Conservation (phyloP, 2,113 vertebrate genomes). For the Benthochromis sp. region DNA sequence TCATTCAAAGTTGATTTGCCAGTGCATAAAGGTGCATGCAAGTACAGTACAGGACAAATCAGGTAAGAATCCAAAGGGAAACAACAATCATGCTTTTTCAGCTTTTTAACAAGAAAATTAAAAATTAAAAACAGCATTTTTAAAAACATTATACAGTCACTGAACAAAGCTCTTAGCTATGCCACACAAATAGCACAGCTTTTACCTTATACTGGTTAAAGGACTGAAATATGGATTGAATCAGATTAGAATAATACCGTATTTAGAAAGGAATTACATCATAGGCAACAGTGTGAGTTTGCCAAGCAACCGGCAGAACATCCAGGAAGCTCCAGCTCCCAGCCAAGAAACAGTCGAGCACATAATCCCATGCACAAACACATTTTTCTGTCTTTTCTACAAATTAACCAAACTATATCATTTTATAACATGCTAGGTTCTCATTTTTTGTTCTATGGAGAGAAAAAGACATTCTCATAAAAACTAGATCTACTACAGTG, state of each 20-base stretch:
- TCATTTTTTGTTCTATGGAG: background rate
- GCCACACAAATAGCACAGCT: background rate
- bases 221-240: background rate
- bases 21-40: conserved; percentile 3
- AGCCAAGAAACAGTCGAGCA: background rate
- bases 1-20: background rate
- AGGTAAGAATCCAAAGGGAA: background rate
- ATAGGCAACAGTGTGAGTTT: background rate
- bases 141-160: background rate
- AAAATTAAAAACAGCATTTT: background rate
- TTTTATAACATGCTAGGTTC: background rate
- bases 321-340: background rate
- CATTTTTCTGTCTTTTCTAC: background rate
- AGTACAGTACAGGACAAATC: background rate
- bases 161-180: background rate
- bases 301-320: background rate
- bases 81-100: background rate
- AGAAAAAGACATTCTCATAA: background rate
- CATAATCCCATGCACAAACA: background rate
- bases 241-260: background rate
- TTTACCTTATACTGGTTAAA: background rate
- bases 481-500: background rate
- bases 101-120: background rate
- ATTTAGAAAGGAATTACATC: background rate
- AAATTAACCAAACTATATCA: background rate